phyloP scores from a whole-genome alignment of 2,797 vertebrate species.

The Eurystomus glaucurus region DNA sequence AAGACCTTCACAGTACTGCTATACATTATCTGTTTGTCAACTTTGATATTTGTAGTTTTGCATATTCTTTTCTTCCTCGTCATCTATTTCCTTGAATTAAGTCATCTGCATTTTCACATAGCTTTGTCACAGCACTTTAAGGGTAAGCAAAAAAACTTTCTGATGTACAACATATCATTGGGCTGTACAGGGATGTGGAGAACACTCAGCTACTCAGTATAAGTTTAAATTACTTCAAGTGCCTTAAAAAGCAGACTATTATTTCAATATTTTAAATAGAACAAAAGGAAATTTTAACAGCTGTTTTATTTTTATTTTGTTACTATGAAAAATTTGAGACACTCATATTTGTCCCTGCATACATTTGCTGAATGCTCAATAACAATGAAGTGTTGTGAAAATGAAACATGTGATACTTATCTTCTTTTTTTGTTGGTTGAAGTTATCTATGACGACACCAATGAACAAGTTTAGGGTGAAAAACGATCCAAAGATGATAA shows the following conservation, averaged over 20 bases:
- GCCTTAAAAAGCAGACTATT: neutral
- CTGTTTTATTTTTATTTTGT: neutral
- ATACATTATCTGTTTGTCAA: neutral
- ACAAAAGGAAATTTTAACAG: neutral
- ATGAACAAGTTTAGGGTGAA: conserved; percentile 99
- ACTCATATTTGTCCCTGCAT: neutral
- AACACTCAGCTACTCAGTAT: neutral
- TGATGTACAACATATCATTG: neutral
- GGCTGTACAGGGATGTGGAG: neutral
- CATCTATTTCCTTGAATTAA: neutral
- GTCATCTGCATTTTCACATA: neutral
- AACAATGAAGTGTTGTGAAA: neutral
- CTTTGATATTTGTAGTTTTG: neutral
- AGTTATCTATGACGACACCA: conserved; percentile 99
- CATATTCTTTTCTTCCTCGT: neutral
- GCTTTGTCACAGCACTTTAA: neutral
- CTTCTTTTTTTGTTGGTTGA: conserved; percentile 99
- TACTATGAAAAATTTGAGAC: neutral
- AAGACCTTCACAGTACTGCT: neutral
- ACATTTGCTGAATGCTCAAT: neutral
- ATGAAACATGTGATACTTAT: conserved; percentile 89
- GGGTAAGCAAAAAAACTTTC: neutral
- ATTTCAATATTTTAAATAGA: neutral
- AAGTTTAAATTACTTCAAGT: neutral
- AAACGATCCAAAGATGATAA: conserved; percentile 97